These are phyloP conservation scores for Anoplius nigerrimus DNA, from an alignment of 2,888 invertebrate species.

Conservation along the genomic window DNA sequence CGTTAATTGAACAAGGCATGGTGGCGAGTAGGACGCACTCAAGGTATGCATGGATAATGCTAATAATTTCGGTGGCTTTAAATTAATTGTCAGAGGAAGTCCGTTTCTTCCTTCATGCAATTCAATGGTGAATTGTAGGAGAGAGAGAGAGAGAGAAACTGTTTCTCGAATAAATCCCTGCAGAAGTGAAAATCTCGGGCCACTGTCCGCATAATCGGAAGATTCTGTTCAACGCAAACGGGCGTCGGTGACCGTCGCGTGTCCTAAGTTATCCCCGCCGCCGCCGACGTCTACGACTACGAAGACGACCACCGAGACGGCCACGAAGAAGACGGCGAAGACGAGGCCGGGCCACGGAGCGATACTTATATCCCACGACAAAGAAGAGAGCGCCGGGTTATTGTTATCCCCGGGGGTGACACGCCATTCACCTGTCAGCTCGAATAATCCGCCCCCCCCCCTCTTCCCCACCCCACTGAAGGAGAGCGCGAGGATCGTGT, in stretches of 20 bases:
- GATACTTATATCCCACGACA: conserved; percentile 44
- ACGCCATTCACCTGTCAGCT: conserved; percentile 59
- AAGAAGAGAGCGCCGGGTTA: conserved; percentile 36
- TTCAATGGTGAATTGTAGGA: too few relatives aligned
- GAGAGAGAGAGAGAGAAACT: too few relatives aligned
- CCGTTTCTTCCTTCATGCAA: too few relatives aligned
- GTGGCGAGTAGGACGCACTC: too few relatives aligned
- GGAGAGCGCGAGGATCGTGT: conserved; percentile 25
- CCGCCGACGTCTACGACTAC: too few relatives aligned
- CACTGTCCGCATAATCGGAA: background rate
- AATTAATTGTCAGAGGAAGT: too few relatives aligned
- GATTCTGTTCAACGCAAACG: background rate
- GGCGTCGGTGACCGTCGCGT: conserved; percentile 37
- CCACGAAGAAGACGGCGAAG: too few relatives aligned
- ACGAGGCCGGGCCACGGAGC: conserved; percentile 8
- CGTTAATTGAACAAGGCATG: too few relatives aligned
- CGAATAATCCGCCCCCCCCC: conserved; percentile 31
- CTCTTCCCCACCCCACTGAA: conserved; percentile 29
- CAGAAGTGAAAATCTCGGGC: too few relatives aligned
- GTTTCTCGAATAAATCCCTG: too few relatives aligned
- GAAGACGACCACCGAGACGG: conserved; percentile 33
- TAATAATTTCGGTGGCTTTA: too few relatives aligned
- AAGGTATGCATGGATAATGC: too few relatives aligned
- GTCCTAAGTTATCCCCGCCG: conserved; percentile 25
- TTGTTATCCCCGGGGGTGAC: conserved; percentile 48